Evolutionary conservation across 2,888 invertebrate genomes (phyloP), one percentile per base, ranked within the genome.

Genomic region (Neoaliturus tenellus): DNA sequence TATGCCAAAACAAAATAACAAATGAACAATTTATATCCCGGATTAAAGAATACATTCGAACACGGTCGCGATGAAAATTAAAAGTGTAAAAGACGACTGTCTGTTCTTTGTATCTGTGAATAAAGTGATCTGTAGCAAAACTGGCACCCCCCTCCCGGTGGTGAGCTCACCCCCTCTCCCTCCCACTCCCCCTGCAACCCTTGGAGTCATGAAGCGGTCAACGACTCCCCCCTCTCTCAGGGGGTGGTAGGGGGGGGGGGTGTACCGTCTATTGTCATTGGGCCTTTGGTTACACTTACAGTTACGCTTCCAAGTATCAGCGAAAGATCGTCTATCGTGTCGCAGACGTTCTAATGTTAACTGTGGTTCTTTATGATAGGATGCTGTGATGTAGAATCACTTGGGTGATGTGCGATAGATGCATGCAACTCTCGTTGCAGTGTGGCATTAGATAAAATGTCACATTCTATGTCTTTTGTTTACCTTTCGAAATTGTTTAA

Each of bases 201-300:
- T 20, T n/a, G 10, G 78, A 51, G 78, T 55, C 78, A 78, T 78
- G 78, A 78, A 78, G 23, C 78, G 78, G 78, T 78, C 78, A 78
- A 51, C 44, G 78, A 51, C 55, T 35, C 78, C 20, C 55, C 51
- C 55, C 23, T 20, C 78, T 48, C 78, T 55, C 10, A 6, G 10
- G 33, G 14, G 44, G 44, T 48, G 75, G 25, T 8, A 25, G 20
- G 41, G 5, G 20, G n/a, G 20, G 44, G 73, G 44, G n/a, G 28
- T 44, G 28, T 48, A 75, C 25, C 75, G 28, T 75, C 75, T 41
- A 75, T 75, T 75, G 75, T 75, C 75, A 75, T 75, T 75, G 75
- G 28, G 41, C 28, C 75, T 75, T 39, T 35, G 75, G 44, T 75
- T 75, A 75, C 75, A 75, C 75, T 75, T 41, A 39, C 25, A 75